phyloP scores from a whole-genome alignment of 2,797 vertebrate species.

The Pyrocephalus nanus region DNA sequence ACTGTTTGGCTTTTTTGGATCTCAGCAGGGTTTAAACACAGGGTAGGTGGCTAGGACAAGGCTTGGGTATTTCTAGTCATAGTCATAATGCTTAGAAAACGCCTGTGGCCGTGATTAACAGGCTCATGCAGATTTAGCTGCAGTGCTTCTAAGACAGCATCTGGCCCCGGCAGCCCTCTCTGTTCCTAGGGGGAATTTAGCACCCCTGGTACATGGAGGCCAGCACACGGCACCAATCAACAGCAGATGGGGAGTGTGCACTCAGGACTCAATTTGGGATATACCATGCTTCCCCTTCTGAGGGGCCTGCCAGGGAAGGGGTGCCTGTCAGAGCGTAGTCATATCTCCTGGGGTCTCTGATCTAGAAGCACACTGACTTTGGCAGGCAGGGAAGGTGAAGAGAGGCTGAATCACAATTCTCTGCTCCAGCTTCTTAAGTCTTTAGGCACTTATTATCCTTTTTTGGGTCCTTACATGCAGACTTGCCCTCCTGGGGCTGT shows the following conservation, averaged over 20 bases:
- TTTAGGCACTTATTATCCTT: neutral
- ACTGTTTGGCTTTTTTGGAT: neutral
- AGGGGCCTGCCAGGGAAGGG: neutral
- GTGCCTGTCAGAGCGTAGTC: rapidly evolving
- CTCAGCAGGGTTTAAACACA: slow-evolving; percentile 7
- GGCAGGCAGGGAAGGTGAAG: neutral
- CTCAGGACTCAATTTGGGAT: neutral
- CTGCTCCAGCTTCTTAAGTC: neutral
- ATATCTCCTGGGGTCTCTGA: neutral
- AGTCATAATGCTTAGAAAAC: slow-evolving; percentile 1
- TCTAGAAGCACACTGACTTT: neutral
- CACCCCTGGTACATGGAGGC: neutral
- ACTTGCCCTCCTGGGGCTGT: neutral
- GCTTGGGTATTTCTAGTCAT: slow-evolving; percentile 21
- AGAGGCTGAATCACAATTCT: neutral
- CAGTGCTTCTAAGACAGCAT: neutral
- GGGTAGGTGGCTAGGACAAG: neutral
- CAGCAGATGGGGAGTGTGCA: neutral
- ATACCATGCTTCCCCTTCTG: neutral
- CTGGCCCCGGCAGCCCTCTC: neutral
- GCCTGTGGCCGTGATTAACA: neutral
- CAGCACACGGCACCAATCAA: neutral
- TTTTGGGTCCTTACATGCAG: neutral
- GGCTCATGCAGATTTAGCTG: neutral
- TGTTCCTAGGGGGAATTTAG: neutral